These are phyloP conservation scores for Carassius carassius DNA, from an alignment of 2,113 vertebrate genomes.

Conservation along the genomic window DNA sequence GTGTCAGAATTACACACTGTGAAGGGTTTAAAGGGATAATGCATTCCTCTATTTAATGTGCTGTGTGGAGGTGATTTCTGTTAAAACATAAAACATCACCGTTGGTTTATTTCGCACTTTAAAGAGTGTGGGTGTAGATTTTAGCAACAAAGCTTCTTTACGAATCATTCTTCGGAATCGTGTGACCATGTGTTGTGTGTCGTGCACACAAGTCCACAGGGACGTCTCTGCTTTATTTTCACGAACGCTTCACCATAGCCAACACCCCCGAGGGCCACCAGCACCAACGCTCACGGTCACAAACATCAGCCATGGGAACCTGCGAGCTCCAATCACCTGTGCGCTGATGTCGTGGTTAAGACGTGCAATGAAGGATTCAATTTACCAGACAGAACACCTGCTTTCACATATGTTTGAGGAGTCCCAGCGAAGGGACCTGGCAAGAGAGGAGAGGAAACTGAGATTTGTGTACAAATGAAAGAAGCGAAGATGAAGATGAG, in stretches of 20 bases:
- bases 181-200: neutral
- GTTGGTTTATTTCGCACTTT: neutral
- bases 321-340: slow-evolving; percentile 16
- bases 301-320: slow-evolving; percentile 36
- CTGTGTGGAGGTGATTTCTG: slow-evolving; percentile 46
- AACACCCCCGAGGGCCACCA: neutral
- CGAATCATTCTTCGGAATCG: neutral
- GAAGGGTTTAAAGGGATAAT: slow-evolving; percentile 62
- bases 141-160: neutral
- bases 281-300: neutral
- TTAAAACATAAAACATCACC: neutral
- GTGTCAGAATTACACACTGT: slow-evolving; percentile 58
- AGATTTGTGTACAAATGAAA: slow-evolving; percentile 26
- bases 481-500: neutral
- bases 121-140: neutral
- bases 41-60: slow-evolving; percentile 66
- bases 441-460: slow-evolving; percentile 27
- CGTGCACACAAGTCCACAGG: neutral
- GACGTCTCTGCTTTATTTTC: neutral
- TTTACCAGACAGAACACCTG: slow-evolving; percentile 72
- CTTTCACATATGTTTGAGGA: slow-evolving; percentile 71
- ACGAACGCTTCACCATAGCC: neutral
- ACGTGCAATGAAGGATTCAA: slow-evolving; percentile 68
- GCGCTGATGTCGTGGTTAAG: slow-evolving; percentile 55
- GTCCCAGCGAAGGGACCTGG: slow-evolving; percentile 60